Conservation (phyloP, 2,888 invertebrate genomes). For the Actias luna region DNA sequence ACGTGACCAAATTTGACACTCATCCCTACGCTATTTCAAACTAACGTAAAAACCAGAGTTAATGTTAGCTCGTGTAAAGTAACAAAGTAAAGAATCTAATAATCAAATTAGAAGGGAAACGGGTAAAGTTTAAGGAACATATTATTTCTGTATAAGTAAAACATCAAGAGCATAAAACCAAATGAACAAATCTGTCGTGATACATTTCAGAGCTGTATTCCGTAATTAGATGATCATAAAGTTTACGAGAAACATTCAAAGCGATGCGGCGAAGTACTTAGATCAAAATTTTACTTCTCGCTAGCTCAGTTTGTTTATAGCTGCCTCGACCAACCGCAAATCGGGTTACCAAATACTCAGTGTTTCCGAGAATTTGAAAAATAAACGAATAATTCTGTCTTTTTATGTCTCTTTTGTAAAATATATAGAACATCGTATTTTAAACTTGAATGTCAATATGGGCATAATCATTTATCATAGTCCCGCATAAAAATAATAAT, state of each 20-base stretch:
- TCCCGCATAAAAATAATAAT: too few relatives aligned
- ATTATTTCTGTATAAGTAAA: not conserved
- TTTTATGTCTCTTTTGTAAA: not conserved
- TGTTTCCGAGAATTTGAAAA: not conserved
- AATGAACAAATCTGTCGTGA: not conserved
- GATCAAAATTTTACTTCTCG: slow-evolving; percentile 29
- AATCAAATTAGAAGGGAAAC: not conserved
- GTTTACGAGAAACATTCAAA: slow-evolving; percentile 27
- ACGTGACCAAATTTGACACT: too few relatives aligned
- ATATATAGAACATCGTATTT: not conserved
- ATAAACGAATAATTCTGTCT: not conserved
- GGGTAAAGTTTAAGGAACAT: not conserved
- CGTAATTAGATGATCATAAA: slow-evolving; percentile 24
- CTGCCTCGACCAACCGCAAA: slow-evolving; percentile 24
- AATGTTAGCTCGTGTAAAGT: too few relatives aligned
- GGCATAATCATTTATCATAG: too few relatives aligned
- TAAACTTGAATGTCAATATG: not conserved
- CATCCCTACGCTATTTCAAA: too few relatives aligned
- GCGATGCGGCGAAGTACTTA: slow-evolving; percentile 20
- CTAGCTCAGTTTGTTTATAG: slow-evolving; percentile 25
- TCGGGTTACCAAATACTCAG: slow-evolving; percentile 7
- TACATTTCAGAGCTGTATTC: slow-evolving; percentile 12
- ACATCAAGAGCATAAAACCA: slow-evolving; percentile 2
- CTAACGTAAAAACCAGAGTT: too few relatives aligned
- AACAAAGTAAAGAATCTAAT: not conserved